Conservation (phyloP, 2,888 invertebrate genomes). For the Lasioglossum leucozonium region DNA sequence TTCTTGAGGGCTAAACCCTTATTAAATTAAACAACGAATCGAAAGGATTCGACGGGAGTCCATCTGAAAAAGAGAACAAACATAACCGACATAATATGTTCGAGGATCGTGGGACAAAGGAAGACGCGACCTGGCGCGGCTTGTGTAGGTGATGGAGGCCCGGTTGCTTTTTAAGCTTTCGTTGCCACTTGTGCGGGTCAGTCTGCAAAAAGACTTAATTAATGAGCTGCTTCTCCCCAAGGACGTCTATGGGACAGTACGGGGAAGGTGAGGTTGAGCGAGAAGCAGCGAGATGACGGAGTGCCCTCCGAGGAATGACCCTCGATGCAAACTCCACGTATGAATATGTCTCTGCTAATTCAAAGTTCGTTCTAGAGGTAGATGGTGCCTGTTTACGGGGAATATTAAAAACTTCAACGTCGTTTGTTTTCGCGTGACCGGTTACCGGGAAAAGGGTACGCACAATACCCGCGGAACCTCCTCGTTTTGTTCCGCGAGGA, state of each 20-base stretch:
- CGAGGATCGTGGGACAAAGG: conserved; percentile 61
- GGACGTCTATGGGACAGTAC: conserved; percentile 78
- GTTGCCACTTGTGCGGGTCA: conserved; percentile 83
- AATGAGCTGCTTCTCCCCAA: conserved; percentile 82
- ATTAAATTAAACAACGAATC: background rate
- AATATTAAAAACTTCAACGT: conserved; percentile 83
- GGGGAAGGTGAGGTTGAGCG: conserved; percentile 76
- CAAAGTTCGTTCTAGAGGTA: conserved; percentile 84
- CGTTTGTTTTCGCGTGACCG: conserved; percentile 66
- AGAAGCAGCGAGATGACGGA: conserved; percentile 84
- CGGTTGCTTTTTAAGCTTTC: conserved; percentile 78
- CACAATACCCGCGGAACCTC: conserved; percentile 6
- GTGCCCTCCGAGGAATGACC: conserved; percentile 85
- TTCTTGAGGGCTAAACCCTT: too few species aligned
- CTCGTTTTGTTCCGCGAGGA: background rate
- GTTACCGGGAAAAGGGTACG: conserved; percentile 42
- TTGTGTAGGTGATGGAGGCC: conserved; percentile 55
- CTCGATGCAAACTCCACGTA: conserved; percentile 85
- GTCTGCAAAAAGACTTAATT: conserved; percentile 84
- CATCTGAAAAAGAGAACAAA: conserved; percentile 31
- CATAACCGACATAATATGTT: conserved; percentile 49
- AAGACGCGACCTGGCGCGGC: conserved; percentile 48
- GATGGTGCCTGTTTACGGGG: conserved; percentile 82
- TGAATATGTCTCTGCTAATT: conserved; percentile 85
- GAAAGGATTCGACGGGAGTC: background rate